Evolutionary conservation across 2,797 vertebrate species (phyloP).

Genomic region (Pipistrellus pygmaeus): DNA sequence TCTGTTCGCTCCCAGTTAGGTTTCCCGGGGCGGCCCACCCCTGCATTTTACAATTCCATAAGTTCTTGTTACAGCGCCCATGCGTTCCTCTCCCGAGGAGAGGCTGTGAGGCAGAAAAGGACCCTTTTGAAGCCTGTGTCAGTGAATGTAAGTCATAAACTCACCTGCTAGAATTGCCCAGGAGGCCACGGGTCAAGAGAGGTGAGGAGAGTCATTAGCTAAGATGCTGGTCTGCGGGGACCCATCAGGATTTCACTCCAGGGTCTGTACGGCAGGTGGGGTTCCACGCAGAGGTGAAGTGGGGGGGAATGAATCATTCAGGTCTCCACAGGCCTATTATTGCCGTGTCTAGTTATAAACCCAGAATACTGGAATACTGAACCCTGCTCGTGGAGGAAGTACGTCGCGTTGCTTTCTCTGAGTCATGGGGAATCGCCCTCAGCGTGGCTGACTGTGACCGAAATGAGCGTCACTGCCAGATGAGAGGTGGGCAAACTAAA

Average conservation of each 20-base stretch:
- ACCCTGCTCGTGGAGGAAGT: constrained; percentile 12
- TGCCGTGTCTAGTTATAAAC: constrained; percentile 59
- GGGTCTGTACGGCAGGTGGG: background rate
- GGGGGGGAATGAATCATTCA: constrained; percentile 30
- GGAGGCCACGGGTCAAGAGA: constrained; percentile 38
- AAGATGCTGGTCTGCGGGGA: background rate
- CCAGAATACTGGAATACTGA: constrained; percentile 54
- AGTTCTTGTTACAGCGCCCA: background rate
- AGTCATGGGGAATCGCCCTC: background rate
- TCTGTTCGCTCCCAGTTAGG: constrained; percentile 26
- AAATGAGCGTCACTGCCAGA: background rate
- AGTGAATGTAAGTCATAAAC: constrained; percentile 65
- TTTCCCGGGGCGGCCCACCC: background rate
- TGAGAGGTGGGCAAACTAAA: background rate
- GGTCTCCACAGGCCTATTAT: constrained; percentile 30
- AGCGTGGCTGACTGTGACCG: background rate
- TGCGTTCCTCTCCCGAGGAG: background rate
- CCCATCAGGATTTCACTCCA: constrained; percentile 34
- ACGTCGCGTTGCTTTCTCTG: constrained; percentile 21
- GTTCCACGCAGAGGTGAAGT: background rate
- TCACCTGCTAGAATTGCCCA: constrained; percentile 35
- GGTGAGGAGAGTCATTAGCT: constrained; percentile 43
- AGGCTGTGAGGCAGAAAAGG: background rate
- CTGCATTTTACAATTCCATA: background rate
- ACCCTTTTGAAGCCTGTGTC: background rate